Conservation (phyloP, 2,113 vertebrate species). For the Aldabrachelys gigantea region DNA sequence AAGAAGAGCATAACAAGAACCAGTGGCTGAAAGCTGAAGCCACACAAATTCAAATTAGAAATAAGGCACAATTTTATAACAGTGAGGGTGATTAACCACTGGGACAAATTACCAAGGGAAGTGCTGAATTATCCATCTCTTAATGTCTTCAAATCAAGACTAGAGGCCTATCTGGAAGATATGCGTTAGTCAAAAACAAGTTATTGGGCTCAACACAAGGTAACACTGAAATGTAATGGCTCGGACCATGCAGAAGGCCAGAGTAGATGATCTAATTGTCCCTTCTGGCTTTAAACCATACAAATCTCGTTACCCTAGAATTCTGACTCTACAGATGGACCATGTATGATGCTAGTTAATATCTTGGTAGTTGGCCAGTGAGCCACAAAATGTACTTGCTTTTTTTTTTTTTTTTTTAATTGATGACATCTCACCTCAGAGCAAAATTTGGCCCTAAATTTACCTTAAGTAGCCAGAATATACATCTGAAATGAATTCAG, state of each 20-base stretch:
- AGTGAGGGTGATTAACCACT: not conserved
- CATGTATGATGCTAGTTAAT: accelerated
- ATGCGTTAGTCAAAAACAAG: not conserved
- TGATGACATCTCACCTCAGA: not conserved
- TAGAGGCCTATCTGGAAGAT: not conserved
- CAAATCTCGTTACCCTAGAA: accelerated
- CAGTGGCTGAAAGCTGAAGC: not conserved
- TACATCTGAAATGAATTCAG: not conserved
- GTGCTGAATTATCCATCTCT: not conserved
- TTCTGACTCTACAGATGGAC: accelerated
- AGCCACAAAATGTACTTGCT: not conserved
- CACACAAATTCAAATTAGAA: not conserved
- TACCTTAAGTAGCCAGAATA: not conserved
- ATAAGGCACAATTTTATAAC: not conserved
- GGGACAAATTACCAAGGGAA: not conserved
- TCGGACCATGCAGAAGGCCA: not conserved
- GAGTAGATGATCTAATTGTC: not conserved
- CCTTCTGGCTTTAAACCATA: not conserved
- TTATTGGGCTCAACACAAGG: not conserved
- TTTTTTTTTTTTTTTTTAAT: not conserved
- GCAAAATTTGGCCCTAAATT: not conserved
- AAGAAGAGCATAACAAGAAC: not conserved
- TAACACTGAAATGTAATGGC: not conserved
- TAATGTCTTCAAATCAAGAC: not conserved
- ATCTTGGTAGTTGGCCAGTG: not conserved